Conservation (phyloP, 2,113 vertebrate species). For the Brachypteracias leptosomus region DNA sequence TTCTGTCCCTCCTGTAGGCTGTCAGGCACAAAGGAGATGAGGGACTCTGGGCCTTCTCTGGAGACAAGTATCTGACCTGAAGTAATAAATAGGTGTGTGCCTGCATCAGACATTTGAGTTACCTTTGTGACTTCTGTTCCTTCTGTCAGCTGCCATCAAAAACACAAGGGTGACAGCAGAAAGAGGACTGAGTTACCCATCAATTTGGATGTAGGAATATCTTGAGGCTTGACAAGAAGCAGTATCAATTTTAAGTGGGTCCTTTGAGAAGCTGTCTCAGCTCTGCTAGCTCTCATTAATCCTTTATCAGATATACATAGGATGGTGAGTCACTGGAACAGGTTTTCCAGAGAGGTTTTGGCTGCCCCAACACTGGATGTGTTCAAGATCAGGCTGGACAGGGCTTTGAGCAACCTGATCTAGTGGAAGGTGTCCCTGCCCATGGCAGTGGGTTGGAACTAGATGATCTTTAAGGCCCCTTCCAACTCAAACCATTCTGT, state of each 20-base stretch:
- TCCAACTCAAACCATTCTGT: too few species aligned
- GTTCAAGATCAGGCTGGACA: too few species aligned
- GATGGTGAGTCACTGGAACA: too few species aligned
- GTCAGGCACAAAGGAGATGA: not conserved
- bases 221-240: not conserved
- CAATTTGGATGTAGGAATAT: not conserved
- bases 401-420: too few species aligned
- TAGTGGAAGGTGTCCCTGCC: too few species aligned
- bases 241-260: not conserved
- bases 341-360: too few species aligned
- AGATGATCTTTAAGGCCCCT: too few species aligned
- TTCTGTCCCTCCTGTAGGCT: not conserved
- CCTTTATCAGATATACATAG: not conserved
- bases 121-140: not conserved
- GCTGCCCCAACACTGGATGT: too few species aligned
- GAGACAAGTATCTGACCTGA: not conserved
- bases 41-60: not conserved
- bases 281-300: not conserved
- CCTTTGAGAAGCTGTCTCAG: not conserved
- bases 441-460: too few species aligned
- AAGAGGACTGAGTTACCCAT: not conserved
- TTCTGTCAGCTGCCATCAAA: not conserved
- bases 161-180: not conserved
- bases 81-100: not conserved
- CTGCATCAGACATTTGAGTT: not conserved